Evolutionary conservation across 2,797 vertebrate species (phyloP).

Genomic region (Peromyscus melanophrys): DNA sequence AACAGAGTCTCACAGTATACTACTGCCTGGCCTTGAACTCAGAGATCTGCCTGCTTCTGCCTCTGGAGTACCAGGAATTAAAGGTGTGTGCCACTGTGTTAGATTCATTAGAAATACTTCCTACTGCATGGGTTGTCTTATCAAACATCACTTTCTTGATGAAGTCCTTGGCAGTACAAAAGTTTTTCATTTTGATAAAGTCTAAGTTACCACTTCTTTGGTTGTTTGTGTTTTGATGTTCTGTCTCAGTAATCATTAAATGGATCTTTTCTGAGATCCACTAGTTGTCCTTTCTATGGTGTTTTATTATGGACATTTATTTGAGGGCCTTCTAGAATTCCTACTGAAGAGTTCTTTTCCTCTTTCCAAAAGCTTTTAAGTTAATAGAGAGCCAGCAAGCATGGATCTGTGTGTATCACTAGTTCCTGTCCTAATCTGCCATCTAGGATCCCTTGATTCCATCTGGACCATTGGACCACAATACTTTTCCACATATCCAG

Average conservation of each 20-base stretch:
- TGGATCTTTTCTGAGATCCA: background rate
- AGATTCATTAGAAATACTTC: slow-evolving; percentile 34
- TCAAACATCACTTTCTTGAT: slow-evolving; percentile 25
- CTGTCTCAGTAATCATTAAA: background rate
- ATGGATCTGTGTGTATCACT: background rate
- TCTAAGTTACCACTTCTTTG: background rate
- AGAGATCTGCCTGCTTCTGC: background rate
- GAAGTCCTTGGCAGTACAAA: background rate
- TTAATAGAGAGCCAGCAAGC: background rate
- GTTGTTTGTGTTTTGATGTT: slow-evolving; percentile 5
- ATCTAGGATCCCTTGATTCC: slow-evolving; percentile 24
- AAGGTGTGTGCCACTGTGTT: background rate
- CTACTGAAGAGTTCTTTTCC: slow-evolving; percentile 52
- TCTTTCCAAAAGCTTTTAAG: slow-evolving; percentile 30
- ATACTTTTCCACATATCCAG: background rate
- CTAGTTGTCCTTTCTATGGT: slow-evolving; percentile 8
- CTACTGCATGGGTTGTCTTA: slow-evolving; percentile 5
- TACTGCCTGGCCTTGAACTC: background rate
- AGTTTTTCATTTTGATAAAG: slow-evolving; percentile 20
- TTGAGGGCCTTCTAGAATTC: slow-evolving; percentile 40
- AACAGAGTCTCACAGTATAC: background rate
- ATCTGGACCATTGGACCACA: background rate
- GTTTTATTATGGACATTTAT: slow-evolving; percentile 9
- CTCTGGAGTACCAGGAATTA: background rate
- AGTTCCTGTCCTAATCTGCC: background rate